Conservation (phyloP, 2,888 invertebrate genomes). For the Zele albiditarsus region DNA sequence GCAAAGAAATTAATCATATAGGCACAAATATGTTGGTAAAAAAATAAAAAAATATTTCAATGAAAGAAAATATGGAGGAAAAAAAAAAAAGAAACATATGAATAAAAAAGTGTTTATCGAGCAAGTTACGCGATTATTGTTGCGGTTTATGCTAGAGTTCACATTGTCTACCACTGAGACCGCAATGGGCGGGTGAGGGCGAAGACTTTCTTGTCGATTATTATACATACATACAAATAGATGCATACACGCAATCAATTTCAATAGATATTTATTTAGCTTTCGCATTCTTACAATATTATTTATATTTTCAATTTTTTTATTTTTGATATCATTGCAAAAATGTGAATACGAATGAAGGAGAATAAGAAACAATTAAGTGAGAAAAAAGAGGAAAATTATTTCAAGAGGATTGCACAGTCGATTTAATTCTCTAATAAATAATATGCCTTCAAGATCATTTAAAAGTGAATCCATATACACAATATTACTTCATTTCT, state of each 20-base stretch:
- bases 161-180: slow-evolving; percentile 35
- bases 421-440: not conserved
- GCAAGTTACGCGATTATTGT: slow-evolving; percentile 40
- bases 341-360: slow-evolving; percentile 3
- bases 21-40: slow-evolving; percentile 7
- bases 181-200: slow-evolving; percentile 23
- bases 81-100: not conserved
- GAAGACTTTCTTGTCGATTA: slow-evolving; percentile 28
- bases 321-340: not conserved
- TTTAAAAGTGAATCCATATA: not conserved
- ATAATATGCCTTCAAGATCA: not conserved
- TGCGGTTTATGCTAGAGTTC: slow-evolving; percentile 40
- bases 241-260: slow-evolving; percentile 22
- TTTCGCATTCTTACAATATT: slow-evolving; percentile 15
- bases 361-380: not conserved
- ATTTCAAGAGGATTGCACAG: not conserved
- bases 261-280: slow-evolving; percentile 8
- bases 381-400: not conserved
- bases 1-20: slow-evolving; percentile 23
- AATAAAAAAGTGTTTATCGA: slow-evolving; percentile 23
- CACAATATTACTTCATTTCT: not conserved
- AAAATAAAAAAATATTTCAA: not conserved
- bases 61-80: no score
- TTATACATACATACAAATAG: slow-evolving; percentile 11
- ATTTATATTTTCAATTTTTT: slow-evolving; percentile 11